Evolutionary conservation across 2,888 invertebrate species (phyloP), one percentile per base, ranked within the genome.

Genomic region (Odontomyia ornata): DNA sequence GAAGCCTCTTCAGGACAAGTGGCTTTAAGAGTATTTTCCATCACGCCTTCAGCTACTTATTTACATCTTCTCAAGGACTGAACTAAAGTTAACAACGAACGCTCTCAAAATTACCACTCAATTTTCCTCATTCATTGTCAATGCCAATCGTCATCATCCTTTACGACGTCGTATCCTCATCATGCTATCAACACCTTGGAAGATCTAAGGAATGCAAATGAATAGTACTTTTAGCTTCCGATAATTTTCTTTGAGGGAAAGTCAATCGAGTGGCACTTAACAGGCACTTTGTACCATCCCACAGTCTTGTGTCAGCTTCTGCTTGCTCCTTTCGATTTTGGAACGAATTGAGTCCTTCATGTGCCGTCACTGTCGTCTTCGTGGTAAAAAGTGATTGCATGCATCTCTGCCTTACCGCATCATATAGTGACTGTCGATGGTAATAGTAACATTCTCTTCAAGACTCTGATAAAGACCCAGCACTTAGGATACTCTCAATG

Each of bases 191-290:
- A 60, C 57, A 43, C 57, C 56, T 28, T 18, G 28, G 18, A 73
- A 73, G 73, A 73, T 73, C 43, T 57, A 60, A 60, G 27, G 60
- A 28, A 73, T 73, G 57, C 73, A 73, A 73, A 73, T 73, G 57
- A 60, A 30, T 27, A 25, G 57, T 52, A 36, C 73, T 73, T 73
- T 60, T 56, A 36, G 36, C 73, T 73, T 57, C 60, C 57, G 60
- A 57, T 73, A 73, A 73, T 60, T 73, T 73, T 73, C 73, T 73
- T 73, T 73, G 73, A 73, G 43, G 43, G 25, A 47, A 71, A 60
- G 60, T 36, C 73, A 73, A 73, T 60, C 36, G 73, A 73, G 60
- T 73, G 60, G 73, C 28, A 36, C 73, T 73, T 73, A 73, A 57
- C 36, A 73, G 60, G 15, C 36, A 57, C 60, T 73, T 60, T 36